These are phyloP conservation scores for Prosapia bicincta DNA, from an alignment of 2,888 invertebrate genomes.

Conservation along the genomic window DNA sequence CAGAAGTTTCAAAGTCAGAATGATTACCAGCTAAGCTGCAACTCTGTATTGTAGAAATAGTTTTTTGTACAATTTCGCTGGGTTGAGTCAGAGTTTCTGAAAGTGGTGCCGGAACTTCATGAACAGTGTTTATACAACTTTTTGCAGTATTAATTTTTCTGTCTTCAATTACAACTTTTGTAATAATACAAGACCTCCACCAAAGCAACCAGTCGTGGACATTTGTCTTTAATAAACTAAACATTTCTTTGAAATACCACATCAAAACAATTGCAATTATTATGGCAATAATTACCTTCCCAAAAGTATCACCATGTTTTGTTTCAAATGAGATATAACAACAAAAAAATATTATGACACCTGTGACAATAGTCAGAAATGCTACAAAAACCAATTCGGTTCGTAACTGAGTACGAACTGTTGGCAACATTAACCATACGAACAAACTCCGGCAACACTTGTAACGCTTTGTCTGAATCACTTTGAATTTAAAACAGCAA, in stretches of 20 bases:
- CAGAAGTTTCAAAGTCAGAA: background rate
- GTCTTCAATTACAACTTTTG: background rate
- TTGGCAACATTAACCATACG: background rate
- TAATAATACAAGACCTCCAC: background rate
- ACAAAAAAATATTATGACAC: background rate
- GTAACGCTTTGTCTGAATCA: background rate
- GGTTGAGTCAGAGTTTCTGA: background rate
- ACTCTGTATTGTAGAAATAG: background rate
- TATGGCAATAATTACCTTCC: background rate
- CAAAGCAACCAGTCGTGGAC: background rate
- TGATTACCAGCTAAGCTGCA: background rate
- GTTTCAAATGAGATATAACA: background rate
- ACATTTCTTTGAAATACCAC: background rate
- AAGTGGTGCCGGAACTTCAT: background rate
- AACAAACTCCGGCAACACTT: background rate
- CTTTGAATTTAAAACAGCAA: background rate
- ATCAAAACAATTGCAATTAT: background rate
- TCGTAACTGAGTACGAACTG: background rate
- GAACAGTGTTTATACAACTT: background rate
- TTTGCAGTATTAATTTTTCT: no score
- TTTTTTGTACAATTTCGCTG: background rate
- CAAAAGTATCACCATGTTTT: background rate
- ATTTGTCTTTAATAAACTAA: background rate
- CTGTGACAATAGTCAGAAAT: background rate
- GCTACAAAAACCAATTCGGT: background rate